Evolutionary conservation across 2,888 invertebrate genomes (phyloP), one percentile per base, ranked within the genome.

Genomic region (Parnassius apollo): DNA sequence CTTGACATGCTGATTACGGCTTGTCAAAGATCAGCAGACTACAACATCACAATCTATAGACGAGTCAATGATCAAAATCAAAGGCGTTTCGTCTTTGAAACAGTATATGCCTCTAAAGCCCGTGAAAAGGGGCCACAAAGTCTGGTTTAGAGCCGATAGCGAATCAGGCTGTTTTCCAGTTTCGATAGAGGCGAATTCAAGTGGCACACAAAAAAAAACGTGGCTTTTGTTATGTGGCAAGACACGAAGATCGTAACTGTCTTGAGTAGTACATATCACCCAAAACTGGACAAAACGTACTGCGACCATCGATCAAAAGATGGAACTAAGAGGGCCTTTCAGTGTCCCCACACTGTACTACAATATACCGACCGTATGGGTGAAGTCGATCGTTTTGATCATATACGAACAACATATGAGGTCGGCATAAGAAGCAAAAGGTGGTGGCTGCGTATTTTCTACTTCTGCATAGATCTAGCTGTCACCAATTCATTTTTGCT

Each of bases 161-260:
- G 44, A 44, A 45, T 11, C 45, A 45, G 45, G 8, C 45, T 45
- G 9, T 45, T 45, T 9, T 45, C 12, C 9, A 45, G 12, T 45
- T 11, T 65, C 42, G 58, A 52, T 49, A 62, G 65, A 63, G 58
- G 65, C 49, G 62, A 65, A 46, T 59, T 57, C 57, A 53, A 54
- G 65, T 61, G 63, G 64, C 65, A 63, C 54, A 60, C 58, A 22
- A 66, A 63, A 66, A 66, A 63, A 42, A 61, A 59, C 48, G 60
- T 66, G 42, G 61, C 57, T 45, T 66, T 63, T 56, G 58, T 58
- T 50, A 59, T 59, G 45, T 65, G 65, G 65, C 59, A 63, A 42
- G 60, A 65, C 49, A 62, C 62, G 42, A 62, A 65, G 59, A 18
- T 52, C 42, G 62, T 62, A 35, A 62, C 54, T 53, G 25, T 65